Conservation (phyloP, 2,113 vertebrate species). For the Clarias batrachus region DNA sequence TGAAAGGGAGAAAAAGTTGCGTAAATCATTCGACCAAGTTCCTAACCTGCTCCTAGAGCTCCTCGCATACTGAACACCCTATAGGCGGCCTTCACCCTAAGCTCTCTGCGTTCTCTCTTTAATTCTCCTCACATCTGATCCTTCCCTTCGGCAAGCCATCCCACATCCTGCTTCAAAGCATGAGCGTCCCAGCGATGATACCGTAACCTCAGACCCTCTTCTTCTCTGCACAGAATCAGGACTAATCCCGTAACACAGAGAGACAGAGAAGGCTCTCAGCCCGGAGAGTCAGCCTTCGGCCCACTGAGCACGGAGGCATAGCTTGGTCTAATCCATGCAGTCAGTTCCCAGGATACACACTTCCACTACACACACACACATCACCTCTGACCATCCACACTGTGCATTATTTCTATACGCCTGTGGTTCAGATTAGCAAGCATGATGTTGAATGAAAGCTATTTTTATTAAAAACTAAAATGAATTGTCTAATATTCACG, state of each 20-base stretch:
- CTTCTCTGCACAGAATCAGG: slow-evolving; percentile 54
- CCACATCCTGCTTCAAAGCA: slow-evolving; percentile 65
- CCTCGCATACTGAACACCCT: slow-evolving; percentile 45
- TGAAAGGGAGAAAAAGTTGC: neutral
- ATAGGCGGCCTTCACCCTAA: slow-evolving; percentile 56
- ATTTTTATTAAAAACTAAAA: too few relatives aligned
- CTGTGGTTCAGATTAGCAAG: neutral
- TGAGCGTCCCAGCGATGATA: slow-evolving; percentile 59
- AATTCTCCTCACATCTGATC: neutral
- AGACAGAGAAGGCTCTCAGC: slow-evolving; percentile 20
- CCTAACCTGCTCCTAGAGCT: slow-evolving; percentile 41
- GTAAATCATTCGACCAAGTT: neutral
- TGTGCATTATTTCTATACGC: neutral
- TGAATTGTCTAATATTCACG: neutral
- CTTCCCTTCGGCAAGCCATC: slow-evolving; percentile 13
- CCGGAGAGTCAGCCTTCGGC: neutral
- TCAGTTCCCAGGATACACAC: slow-evolving; percentile 9
- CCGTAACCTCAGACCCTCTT: slow-evolving; percentile 61
- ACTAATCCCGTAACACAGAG: slow-evolving; percentile 17
- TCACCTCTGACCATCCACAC: neutral
- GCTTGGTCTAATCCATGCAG: neutral
- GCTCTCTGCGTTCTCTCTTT: slow-evolving; percentile 41
- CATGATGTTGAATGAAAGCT: neutral
- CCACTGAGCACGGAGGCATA: neutral
- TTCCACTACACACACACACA: neutral